A percentile compares a stretch with the other conserved stretches of the same genome.
Conservation (phyloP, 2,797 vertebrate genomes). For the Pangasius larnaudii region DNA sequence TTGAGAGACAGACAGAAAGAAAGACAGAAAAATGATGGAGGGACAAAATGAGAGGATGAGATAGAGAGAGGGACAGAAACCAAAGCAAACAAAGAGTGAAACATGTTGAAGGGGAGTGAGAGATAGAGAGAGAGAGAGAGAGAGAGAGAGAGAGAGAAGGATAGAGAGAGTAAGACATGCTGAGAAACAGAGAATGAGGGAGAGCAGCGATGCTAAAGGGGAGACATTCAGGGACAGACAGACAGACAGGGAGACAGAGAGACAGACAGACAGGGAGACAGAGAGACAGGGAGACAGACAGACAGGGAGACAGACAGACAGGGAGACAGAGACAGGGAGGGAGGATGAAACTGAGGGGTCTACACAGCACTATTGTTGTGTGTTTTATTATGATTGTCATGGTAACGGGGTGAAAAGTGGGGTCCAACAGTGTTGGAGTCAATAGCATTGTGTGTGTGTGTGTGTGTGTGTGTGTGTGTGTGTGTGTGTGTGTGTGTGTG, state of each 20-base stretch:
- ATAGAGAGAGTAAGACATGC: not conserved
- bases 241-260: not conserved
- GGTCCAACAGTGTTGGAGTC: constrained; percentile 80
- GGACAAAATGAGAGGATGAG: not conserved
- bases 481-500: constrained; percentile 55
- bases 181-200: not conserved
- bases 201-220: not conserved
- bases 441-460: constrained; percentile 65
- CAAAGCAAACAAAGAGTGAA: not conserved
- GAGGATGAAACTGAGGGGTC: constrained; percentile 49
- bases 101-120: too few relatives aligned
- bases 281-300: not conserved
- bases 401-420: constrained; percentile 80
- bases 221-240: not conserved
- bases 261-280: not conserved
- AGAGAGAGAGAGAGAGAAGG: not conserved
- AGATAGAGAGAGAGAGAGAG: not conserved
- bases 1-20: not conserved
- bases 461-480: constrained; percentile 16
- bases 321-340: constrained; percentile 21
- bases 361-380: constrained; percentile 60
- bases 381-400: constrained; percentile 80
- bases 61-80: not conserved
- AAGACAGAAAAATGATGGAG: not conserved
- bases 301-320: not conserved